Evolutionary conservation across 1,140 invertebrate genomes (phyloP), one percentile per base, ranked within the genome.

Genomic region (Pentalonia nigronervosa): DNA sequence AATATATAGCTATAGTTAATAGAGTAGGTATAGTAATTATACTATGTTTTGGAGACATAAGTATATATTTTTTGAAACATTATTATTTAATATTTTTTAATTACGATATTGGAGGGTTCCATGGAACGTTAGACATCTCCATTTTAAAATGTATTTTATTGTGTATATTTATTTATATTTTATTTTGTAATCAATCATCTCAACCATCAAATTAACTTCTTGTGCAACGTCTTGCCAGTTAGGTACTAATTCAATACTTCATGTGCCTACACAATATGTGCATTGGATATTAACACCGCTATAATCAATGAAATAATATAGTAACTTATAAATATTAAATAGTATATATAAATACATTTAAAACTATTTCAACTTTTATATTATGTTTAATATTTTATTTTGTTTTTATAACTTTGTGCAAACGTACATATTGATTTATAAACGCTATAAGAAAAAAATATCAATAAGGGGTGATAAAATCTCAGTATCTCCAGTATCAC

Each of bases 21-120:
- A 84, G 7, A 84, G 7, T 45, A 45, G 47, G 47, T 48, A 8
- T 14, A 53, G 23, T 30, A n/a, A 23, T 87, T n/a, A 88, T 34
- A 50, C 34, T 30, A 34, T 87, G 48, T 34, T n/a, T 88, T 30
- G 47, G 50, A 48, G 14, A 23, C 3, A 4, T 41, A 41, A 41
- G 14, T 48, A n/a, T 84, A 25, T 86, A 86, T 4, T 88, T n/a
- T n/a, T n/a, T 7, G 84, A 48, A 87, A 87, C 45, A 47, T 87
- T n/a, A 87, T 47, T 47, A 48, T 87, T 87, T 84, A 41, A n/a
- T 87, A n/a, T 7, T 76, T 53, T 87, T 48, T 34, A 48, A 88
- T 48, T 30, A 83, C 34, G 8, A 47, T 86, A 86, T 86, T 86
- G 41, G 9, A 20, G 23, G 11, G 84, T 45, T 84, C 23, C 45